These are phyloP conservation scores for Hermetia illucens DNA, from an alignment of 1,140 invertebrate species.

Conservation along the genomic window DNA sequence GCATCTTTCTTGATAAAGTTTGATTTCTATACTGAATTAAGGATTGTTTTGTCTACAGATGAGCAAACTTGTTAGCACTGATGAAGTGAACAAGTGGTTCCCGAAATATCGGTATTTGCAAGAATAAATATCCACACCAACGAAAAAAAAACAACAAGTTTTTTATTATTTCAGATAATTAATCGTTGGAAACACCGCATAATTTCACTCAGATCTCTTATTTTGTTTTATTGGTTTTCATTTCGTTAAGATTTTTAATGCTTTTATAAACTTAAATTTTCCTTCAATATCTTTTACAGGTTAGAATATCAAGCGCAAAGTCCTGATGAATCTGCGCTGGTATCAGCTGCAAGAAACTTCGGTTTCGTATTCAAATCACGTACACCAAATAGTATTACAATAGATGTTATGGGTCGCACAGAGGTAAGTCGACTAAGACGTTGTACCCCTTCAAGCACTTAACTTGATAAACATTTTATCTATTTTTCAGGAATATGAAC, in stretches of 20 bases:
- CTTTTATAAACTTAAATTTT: background rate
- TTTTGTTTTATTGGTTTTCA: background rate
- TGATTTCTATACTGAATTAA: no score
- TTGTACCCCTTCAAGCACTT: background rate
- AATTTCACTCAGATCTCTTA: background rate
- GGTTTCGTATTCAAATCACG: conserved; percentile 94
- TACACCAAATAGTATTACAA: conserved; percentile 85
- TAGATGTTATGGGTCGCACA: conserved; percentile 69
- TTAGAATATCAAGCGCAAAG: conserved; percentile 72
- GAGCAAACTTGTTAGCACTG: no score
- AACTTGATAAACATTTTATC: conserved; percentile 7
- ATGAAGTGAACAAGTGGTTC: no score
- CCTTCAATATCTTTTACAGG: background rate
- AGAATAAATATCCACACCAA: no score
- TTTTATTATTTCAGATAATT: no score
- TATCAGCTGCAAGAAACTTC: conserved; percentile 95
- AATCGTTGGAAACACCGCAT: no score
- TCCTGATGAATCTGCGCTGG: conserved; percentile 93
- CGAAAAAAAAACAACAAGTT: no score
- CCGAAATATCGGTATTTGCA: no score
- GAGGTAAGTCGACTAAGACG: conserved; percentile 40
- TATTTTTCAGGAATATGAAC: conserved; percentile 55
- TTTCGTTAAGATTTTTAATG: background rate
- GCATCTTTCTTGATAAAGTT: no score
- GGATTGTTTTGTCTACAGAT: no score